A percentile compares a stretch with the other conserved stretches of the same genome.
Evolutionary conservation across 1,140 invertebrate species (phyloP).

Genomic region (Anastatus disparis): DNA sequence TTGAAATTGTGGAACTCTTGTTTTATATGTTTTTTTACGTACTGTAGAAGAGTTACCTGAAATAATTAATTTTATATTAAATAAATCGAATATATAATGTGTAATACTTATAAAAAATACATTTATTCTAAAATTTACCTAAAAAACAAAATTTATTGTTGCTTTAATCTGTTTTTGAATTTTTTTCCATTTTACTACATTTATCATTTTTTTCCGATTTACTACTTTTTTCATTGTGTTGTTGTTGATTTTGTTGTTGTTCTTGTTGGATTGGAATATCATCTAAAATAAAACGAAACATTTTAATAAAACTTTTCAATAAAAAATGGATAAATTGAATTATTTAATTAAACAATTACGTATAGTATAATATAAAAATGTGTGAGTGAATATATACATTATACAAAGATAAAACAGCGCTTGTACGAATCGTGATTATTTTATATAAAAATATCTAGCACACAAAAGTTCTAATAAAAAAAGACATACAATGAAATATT

Average conservation of each 20-base stretch:
- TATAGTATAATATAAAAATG: not conserved
- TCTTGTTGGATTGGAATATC: constrained; percentile 40
- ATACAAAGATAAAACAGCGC: too few relatives aligned
- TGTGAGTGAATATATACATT: not conserved
- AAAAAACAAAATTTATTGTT: constrained; percentile 10
- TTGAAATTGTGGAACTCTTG: constrained; percentile 9
- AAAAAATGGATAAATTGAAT: not conserved
- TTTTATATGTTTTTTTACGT: not conserved
- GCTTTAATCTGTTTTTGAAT: constrained; percentile 15
- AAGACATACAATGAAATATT: too few relatives aligned
- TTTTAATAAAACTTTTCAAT: too few relatives aligned
- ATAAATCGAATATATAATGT: too few relatives aligned
- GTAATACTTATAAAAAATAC: not conserved
- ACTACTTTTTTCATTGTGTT: constrained; percentile 4
- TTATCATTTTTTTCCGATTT: constrained; percentile 18
- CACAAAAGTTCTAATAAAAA: too few relatives aligned
- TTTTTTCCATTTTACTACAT: constrained; percentile 9
- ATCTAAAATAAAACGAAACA: constrained; percentile 28
- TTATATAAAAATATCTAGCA: too few relatives aligned
- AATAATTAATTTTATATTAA: not conserved
- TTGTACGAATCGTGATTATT: too few relatives aligned
- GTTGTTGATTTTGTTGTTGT: constrained; percentile 17
- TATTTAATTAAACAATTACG: not conserved
- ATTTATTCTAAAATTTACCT: constrained; percentile 6
- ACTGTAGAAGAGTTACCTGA: constrained; percentile 10